phyloP scores from a whole-genome alignment of 1,140 invertebrate genomes.

The Drosophila malerkotliana region DNA sequence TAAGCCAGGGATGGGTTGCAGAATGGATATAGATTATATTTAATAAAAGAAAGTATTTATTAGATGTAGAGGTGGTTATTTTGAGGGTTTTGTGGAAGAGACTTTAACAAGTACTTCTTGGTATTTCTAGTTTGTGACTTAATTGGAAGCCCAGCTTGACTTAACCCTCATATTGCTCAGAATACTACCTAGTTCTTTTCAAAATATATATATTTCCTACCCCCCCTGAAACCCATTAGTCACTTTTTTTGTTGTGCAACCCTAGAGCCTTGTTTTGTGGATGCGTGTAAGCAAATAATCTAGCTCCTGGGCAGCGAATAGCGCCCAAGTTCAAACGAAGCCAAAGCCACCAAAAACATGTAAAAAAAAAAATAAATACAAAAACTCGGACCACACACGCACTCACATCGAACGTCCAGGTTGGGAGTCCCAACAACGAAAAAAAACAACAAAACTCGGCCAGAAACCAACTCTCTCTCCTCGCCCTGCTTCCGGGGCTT shows the following conservation, averaged over 20 bases:
- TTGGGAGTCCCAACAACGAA: constrained; percentile 12
- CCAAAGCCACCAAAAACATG: constrained; percentile 77
- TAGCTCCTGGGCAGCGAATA: constrained; percentile 35
- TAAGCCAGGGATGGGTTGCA: constrained; percentile 21
- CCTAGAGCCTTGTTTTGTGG: constrained; percentile 38
- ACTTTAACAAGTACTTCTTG: too few relatives aligned
- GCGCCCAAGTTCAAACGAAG: constrained; percentile 71
- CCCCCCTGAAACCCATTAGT: not conserved
- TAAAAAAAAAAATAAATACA: constrained; percentile 42
- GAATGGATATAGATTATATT: not conserved
- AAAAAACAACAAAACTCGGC: constrained; percentile 54
- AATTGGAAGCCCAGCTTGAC: too few relatives aligned
- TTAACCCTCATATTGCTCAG: not conserved
- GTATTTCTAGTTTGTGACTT: too few relatives aligned
- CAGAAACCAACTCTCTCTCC: constrained; percentile 12
- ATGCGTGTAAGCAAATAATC: constrained; percentile 83
- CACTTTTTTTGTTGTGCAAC: constrained; percentile 19
- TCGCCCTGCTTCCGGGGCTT: not conserved
- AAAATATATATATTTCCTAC: not conserved
- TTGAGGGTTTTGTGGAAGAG: too few relatives aligned
- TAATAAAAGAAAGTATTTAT: not conserved
- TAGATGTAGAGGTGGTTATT: not conserved
- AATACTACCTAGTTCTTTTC: too few relatives aligned
- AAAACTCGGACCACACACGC: constrained; percentile 68
- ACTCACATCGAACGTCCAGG: constrained; percentile 30